phyloP scores from a whole-genome alignment of 92 coral and sea anemone species.

The Pocillopora grandis region DNA sequence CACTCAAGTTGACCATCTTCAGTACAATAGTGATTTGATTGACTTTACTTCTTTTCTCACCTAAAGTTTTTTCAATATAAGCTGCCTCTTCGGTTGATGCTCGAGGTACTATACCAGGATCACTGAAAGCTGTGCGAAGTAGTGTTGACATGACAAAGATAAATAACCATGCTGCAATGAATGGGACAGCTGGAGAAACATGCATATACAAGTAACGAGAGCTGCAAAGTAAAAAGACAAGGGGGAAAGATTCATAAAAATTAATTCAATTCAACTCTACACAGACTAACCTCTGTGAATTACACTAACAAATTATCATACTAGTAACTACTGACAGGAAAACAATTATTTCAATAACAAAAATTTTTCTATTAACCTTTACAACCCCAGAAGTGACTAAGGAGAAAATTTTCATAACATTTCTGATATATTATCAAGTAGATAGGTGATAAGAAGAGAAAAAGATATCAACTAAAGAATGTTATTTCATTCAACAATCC shows the following conservation, averaged over 20 bases:
- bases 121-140: conserved; percentile 93
- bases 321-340: background rate
- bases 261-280: background rate
- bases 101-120: conserved; percentile 95
- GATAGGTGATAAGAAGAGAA: too few relatives aligned
- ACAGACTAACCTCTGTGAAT: background rate
- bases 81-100: conserved; percentile 93
- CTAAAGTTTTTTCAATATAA: conserved; percentile 86
- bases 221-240: conserved; percentile 50
- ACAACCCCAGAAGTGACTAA: background rate
- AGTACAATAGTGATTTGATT: background rate
- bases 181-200: conserved; percentile 85
- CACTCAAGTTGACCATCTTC: background rate
- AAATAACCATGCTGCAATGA: conserved; percentile 94
- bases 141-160: conserved; percentile 87
- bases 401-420: too few relatives aligned
- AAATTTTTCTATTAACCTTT: background rate
- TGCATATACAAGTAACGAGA: conserved; percentile 63
- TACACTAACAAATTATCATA: background rate
- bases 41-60: conserved; percentile 33
- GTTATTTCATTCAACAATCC: too few relatives aligned
- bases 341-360: too few relatives aligned
- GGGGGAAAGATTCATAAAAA: background rate
- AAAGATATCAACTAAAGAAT: too few relatives aligned
- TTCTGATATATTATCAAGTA: too few relatives aligned